Conservation (phyloP, 2,888 invertebrate genomes). For the Sarcophaga variegata region DNA sequence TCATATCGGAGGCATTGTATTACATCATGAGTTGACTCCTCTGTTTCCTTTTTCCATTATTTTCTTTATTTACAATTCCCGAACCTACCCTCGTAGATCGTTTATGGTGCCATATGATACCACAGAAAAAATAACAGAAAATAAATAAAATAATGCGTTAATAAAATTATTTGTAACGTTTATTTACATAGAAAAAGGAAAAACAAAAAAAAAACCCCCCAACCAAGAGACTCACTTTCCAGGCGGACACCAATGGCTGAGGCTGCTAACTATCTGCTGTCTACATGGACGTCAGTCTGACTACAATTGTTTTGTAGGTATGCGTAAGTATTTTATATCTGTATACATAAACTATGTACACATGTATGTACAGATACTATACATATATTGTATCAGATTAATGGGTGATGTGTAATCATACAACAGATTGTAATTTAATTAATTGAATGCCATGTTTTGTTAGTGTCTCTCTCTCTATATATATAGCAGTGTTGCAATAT, state of each 20-base stretch:
- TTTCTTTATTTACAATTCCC: too few species aligned
- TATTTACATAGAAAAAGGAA: neutral
- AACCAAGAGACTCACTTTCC: neutral
- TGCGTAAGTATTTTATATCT: neutral
- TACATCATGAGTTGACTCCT: too few species aligned
- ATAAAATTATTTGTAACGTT: neutral
- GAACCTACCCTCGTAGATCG: too few species aligned
- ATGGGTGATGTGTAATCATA: neutral
- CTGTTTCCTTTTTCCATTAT: too few species aligned
- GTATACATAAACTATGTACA: neutral
- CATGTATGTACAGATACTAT: neutral
- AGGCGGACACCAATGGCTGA: neutral
- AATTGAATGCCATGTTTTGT: neutral
- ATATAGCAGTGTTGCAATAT: neutral
- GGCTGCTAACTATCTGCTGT: neutral
- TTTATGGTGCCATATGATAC: too few species aligned
- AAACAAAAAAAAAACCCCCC: neutral
- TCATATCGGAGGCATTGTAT: too few species aligned
- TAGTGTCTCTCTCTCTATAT: neutral
- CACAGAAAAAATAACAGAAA: neutral
- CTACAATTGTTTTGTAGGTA: neutral
- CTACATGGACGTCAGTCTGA: neutral
- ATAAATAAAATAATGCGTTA: neutral
- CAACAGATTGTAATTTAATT: neutral
- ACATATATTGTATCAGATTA: neutral